These are phyloP conservation scores for Avahi laniger DNA, from an alignment of 2,797 vertebrate genomes.

Conservation along the genomic window DNA sequence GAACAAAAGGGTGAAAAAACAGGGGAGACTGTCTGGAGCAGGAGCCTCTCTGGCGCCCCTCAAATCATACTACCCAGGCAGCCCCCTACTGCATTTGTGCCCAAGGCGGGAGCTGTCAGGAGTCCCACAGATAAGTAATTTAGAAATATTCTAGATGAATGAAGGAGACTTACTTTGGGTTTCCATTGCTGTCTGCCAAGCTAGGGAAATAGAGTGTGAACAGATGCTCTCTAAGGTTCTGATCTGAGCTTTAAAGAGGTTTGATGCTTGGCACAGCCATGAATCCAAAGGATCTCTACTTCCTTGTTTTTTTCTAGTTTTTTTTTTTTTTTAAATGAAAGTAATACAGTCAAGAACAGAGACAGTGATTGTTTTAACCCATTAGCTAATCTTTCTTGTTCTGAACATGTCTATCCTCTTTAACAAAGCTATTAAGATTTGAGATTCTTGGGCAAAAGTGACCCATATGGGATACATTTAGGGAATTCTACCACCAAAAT, in stretches of 20 bases:
- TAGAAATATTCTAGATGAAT: conserved; percentile 66
- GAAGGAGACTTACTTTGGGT: conserved; percentile 65
- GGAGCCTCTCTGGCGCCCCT: conserved; percentile 60
- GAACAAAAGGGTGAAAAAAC: conserved; percentile 22
- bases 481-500: conserved; percentile 38
- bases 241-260: conserved; percentile 52
- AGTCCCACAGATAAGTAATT: conserved; percentile 63
- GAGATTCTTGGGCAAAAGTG: conserved; percentile 34
- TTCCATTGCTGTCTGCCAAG: conserved; percentile 74
- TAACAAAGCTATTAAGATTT: conserved; percentile 49
- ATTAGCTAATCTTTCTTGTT: conserved; percentile 51
- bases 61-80: conserved; percentile 56
- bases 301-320: neutral
- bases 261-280: conserved; percentile 57
- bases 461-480: conserved; percentile 24
- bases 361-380: conserved; percentile 52
- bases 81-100: conserved; percentile 47
- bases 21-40: conserved; percentile 22
- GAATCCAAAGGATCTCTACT: conserved; percentile 53
- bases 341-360: conserved; percentile 57
- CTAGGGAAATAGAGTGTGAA: conserved; percentile 64
- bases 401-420: conserved; percentile 48
- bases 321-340: conserved; percentile 54
- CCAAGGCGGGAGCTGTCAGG: conserved; percentile 65
- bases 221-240: conserved; percentile 68